Evolutionary conservation across 2,113 vertebrate species (phyloP), one percentile per base, ranked within the genome.

Genomic region (Copsychus sechellarum): DNA sequence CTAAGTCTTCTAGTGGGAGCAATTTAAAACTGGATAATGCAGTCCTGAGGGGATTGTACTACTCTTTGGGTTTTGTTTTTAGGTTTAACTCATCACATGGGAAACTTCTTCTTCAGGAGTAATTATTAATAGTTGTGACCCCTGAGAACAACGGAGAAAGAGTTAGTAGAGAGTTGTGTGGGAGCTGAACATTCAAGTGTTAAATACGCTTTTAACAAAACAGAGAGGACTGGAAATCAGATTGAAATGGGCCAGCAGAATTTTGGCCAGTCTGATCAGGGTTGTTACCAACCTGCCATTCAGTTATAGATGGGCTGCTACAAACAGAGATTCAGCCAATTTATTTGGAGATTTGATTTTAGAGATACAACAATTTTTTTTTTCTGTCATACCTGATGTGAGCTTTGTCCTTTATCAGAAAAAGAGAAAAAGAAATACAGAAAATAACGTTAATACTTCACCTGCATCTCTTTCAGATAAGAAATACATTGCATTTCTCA

Each of bases 21-120:
- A 97, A 94, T 96, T 98, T 96, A 96, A 97, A 96, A 96, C 92
- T 65, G 95, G 88, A 94, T 92, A 96, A 95, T 94, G 84, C 19
- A 69, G 57, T 92, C 96, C 90, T 22, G 33, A 57, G 94, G 94
- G 96, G 73, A 94, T 88, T 91, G 26, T 13, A 54, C 82, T 76
- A 67, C 66, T 81, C 95, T 79, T 48, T 84, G 96, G 90, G 71
- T 58, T 96, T 95, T 97, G 88, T 95, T 97, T 97, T 95, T 96
- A 96, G 88, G 81, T 90, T 97, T 94, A 95, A 94, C 78, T 91
- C 81, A 66, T 84, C 87, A 72, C 43, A 80, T n/a, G 53, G 92
- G 92, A 95, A 77, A 80, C 53, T 93, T 65, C 29, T 61, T 83
- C 92, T 70, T 67, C 57, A 64, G 67, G 80, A 86, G 71, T 88